Percentiles rank a stretch among this genome's conserved stretches.
Conservation (phyloP, 2,113 vertebrate species). For the Epinephelus moara region DNA sequence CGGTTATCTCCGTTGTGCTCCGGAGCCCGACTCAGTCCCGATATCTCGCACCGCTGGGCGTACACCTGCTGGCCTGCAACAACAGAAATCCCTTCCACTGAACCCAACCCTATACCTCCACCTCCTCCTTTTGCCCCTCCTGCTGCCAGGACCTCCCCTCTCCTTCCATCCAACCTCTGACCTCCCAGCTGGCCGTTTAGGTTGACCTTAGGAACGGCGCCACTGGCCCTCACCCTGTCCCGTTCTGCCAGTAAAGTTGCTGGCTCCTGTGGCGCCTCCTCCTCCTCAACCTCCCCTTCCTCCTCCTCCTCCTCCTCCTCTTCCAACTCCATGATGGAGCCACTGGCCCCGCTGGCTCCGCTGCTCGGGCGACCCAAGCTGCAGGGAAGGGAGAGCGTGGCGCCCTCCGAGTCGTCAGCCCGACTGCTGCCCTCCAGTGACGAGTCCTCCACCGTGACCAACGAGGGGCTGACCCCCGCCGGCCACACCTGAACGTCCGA, state of each 20-base stretch:
- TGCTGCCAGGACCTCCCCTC: slow-evolving; percentile 76
- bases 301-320: slow-evolving; percentile 96
- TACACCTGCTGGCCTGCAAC: slow-evolving; percentile 95
- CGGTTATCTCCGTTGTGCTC: slow-evolving; percentile 91
- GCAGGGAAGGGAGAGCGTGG: slow-evolving; percentile 89
- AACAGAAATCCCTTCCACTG: slow-evolving; percentile 93
- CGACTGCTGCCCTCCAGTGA: slow-evolving; percentile 97
- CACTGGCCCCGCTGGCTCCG: slow-evolving; percentile 85
- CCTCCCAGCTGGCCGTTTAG: slow-evolving; percentile 93
- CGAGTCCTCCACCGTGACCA: slow-evolving; percentile 98
- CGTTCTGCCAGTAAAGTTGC: slow-evolving; percentile 62
- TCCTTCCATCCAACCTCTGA: slow-evolving; percentile 95
- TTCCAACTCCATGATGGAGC: slow-evolving; percentile 94
- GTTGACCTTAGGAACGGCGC: slow-evolving; percentile 86
- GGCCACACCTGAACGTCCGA: slow-evolving; percentile 98
- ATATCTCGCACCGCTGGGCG: slow-evolving; percentile 86
- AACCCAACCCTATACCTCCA: slow-evolving; percentile 83
- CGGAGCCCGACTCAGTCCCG: slow-evolving; percentile 79
- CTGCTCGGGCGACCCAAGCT: slow-evolving; percentile 86
- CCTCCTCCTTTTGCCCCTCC: slow-evolving; percentile 70
- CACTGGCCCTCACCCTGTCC: slow-evolving; percentile 82
- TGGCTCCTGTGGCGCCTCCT: slow-evolving; percentile 85
- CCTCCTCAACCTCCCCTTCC: slow-evolving; percentile 77
- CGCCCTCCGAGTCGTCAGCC: slow-evolving; percentile 94
- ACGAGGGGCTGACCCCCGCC: slow-evolving; percentile 92